These are phyloP conservation scores for Streptopelia turtur DNA, from an alignment of 2,797 vertebrate genomes.

Conservation along the genomic window DNA sequence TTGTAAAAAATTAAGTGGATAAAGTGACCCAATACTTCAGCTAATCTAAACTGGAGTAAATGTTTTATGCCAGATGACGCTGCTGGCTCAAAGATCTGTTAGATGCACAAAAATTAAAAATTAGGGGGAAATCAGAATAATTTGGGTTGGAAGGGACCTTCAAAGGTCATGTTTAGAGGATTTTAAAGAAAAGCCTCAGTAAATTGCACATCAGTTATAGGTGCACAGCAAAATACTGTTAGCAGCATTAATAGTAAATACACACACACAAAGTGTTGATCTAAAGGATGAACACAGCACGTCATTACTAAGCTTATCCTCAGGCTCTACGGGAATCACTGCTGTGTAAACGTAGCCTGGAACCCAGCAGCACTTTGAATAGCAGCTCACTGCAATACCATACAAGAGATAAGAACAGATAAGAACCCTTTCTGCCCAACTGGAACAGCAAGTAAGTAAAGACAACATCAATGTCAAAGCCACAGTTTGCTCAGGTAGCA, in stretches of 20 bases:
- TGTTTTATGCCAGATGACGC: background rate
- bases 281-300: background rate
- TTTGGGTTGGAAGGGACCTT: background rate
- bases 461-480: background rate
- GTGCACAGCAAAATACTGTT: background rate
- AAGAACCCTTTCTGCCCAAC: background rate
- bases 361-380: background rate
- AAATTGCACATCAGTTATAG: background rate
- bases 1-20: background rate
- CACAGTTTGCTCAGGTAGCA: background rate
- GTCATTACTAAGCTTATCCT: background rate
- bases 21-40: background rate
- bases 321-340: background rate
- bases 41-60: background rate
- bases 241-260: background rate
- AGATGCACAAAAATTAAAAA: background rate
- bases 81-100: background rate
- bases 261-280: background rate
- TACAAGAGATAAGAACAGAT: background rate
- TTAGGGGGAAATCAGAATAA: background rate
- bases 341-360: background rate
- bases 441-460: background rate
- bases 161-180: background rate
- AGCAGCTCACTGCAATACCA: background rate
- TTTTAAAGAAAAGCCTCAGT: background rate